Percentiles rank a stretch among this genome's conserved stretches.
Evolutionary conservation across 2,797 vertebrate genomes (phyloP).

Genomic region (Takifugu rubripes): DNA sequence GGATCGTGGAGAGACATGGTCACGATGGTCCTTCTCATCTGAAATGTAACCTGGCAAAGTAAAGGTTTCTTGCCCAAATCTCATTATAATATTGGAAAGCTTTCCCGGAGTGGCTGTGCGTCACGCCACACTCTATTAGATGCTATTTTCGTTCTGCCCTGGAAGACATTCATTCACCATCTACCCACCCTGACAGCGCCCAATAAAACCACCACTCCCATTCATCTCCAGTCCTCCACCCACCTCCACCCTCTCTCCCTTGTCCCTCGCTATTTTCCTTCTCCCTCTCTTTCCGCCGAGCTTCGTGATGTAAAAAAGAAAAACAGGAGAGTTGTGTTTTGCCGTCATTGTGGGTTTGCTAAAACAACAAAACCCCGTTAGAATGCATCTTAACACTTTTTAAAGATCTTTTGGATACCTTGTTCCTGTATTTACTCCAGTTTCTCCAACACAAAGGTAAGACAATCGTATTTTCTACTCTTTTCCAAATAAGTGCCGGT

Average conservation of each 20-base stretch:
- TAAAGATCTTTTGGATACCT: constrained; percentile 1
- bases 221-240: constrained; percentile 51
- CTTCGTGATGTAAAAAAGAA: constrained; percentile 56
- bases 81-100: constrained; percentile 64
- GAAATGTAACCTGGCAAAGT: constrained; percentile 50
- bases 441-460: constrained; percentile 51
- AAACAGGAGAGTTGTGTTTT: constrained; percentile 52
- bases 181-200: constrained; percentile 71
- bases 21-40: constrained; percentile 51
- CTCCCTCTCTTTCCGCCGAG: constrained; percentile 21
- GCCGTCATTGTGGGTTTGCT: constrained; percentile 36
- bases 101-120: constrained; percentile 52
- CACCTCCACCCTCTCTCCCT: constrained; percentile 37
- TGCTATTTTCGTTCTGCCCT: constrained; percentile 70
- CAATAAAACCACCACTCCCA: constrained; percentile 73
- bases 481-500: constrained; percentile 7
- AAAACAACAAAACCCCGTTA: constrained; percentile 19
- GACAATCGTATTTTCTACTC: constrained; percentile 14
- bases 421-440: constrained; percentile 9
- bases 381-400: constrained; percentile 14
- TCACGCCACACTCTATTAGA: constrained; percentile 71
- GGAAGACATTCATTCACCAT: constrained; percentile 70
- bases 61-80: constrained; percentile 47
- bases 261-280: constrained; percentile 19
- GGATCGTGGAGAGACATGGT: constrained; percentile 9